Percentiles rank a stretch among this genome's conserved stretches.
These are phyloP conservation scores for Strix aluco DNA, from an alignment of 2,113 vertebrate species.

Conservation along the genomic window DNA sequence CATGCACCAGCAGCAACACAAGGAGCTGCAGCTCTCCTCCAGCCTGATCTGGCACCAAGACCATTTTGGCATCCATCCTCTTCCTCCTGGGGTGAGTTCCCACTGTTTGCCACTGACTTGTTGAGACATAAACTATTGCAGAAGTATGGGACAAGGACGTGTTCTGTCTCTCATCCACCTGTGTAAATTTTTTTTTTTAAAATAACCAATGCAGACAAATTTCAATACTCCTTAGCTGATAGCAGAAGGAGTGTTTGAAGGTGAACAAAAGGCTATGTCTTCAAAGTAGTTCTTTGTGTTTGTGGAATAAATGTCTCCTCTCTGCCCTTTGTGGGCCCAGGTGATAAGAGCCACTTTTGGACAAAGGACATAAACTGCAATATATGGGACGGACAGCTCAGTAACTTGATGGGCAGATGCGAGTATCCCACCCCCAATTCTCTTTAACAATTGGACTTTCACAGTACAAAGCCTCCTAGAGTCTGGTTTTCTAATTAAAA, in stretches of 20 bases:
- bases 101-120: background rate
- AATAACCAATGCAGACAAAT: background rate
- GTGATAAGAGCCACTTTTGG: background rate
- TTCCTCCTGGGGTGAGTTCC: background rate
- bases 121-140: background rate
- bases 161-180: background rate
- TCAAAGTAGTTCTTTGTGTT: conserved; percentile 45
- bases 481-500: conserved; percentile 59
- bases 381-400: background rate
- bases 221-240: conserved; percentile 28
- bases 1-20: fast-evolving
- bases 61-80: background rate
- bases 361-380: background rate
- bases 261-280: background rate
- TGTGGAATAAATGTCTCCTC: background rate
- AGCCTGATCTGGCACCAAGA: background rate
- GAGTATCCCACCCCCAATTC: background rate
- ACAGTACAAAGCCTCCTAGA: background rate
- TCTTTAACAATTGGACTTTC: conserved; percentile 14
- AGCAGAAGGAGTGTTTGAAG: conserved; percentile 4
- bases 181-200: background rate
- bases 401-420: background rate
- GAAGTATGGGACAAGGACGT: background rate
- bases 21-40: background rate
- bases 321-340: background rate